A percentile compares a stretch with the other conserved stretches of the same genome.
phyloP scores from a whole-genome alignment of 1,140 invertebrate genomes.

The Cherax destructor region DNA sequence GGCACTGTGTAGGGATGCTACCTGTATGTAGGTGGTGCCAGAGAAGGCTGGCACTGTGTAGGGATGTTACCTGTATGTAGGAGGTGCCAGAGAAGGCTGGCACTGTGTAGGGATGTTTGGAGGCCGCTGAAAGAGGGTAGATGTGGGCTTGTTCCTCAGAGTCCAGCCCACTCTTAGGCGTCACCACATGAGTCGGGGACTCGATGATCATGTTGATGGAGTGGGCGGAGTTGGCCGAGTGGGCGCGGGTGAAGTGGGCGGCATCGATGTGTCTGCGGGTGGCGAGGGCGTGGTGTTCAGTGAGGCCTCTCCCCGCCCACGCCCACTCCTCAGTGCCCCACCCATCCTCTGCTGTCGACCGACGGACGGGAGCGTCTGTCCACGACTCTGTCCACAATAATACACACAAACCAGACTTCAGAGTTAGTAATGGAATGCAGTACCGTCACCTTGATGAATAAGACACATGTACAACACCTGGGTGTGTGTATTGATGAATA shows the following conservation, averaged over 20 bases:
- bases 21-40: constrained; percentile 49
- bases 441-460: no score
- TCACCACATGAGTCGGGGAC: constrained; percentile 36
- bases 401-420: no score
- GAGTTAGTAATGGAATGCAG: no score
- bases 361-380: constrained; percentile 61
- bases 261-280: constrained; percentile 55
- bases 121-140: neutral
- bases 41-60: constrained; percentile 49
- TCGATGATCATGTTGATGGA: constrained; percentile 51
- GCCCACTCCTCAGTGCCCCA: constrained; percentile 60
- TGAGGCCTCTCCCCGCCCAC: constrained; percentile 40
- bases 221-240: constrained; percentile 26
- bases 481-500: no score
- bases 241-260: constrained; percentile 58
- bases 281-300: constrained; percentile 62
- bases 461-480: no score
- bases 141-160: constrained; percentile 28
- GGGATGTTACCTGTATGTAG: constrained; percentile 49
- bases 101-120: constrained; percentile 38
- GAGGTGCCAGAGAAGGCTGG: constrained; percentile 48
- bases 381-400: constrained; percentile 27
- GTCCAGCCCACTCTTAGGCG: constrained; percentile 45
- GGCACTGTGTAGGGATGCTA: constrained; percentile 42
- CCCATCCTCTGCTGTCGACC: constrained; percentile 64